Base-by-base conservation (phyloP, 2,113 vertebrate species). In the Carettochelys insculpta region DNA sequence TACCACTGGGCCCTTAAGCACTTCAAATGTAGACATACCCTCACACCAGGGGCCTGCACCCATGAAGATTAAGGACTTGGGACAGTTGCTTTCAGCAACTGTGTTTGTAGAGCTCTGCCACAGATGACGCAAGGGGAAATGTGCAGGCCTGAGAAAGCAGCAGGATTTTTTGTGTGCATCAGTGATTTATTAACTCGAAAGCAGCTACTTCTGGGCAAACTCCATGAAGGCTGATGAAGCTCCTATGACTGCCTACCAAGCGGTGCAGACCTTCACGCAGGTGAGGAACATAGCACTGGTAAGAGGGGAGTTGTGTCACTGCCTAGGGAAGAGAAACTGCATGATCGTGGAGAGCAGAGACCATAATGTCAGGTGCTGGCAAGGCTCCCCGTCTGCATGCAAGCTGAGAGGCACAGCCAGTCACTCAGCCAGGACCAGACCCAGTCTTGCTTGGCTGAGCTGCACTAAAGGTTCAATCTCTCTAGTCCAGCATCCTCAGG, bases 201-300 rank as follows among this genome's bases (percentile, higher is more conserved):
- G 31, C 58, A 19, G 16, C 58, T 58, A 58, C 12, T 11, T 24
- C 56, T 31, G 56, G 56, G 56, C 56, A 34, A 14, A 3, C 75
- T 11, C 24, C 2, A 11, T 1, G 3, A 34, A 47, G 6, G 41
- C 11, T 31, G 17, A n/a, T 3, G 22, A 78, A 14, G 31, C 73
- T 53, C 50, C 80, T 48, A 56, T 0, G 5, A 52, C 38, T 16
- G 52, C n/a, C 29, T 20, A 5, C 47, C 45, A 41, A 71, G 58
- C 56, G 19, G 34, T 5, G n/a, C 12, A 48, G 11, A 19, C 29
- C 11, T 27, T 56, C 4, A 41, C 47, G 31, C 41, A 5, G 65
- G 24, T 5, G 6, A 9, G 38, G 29, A 41, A 41, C 29, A 19
- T 0, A 1, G 24, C 24, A 41, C 50, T 1, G 2, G 29, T 29